Conservation (phyloP, 2,113 vertebrate genomes). For the Ciconia stormi region DNA sequence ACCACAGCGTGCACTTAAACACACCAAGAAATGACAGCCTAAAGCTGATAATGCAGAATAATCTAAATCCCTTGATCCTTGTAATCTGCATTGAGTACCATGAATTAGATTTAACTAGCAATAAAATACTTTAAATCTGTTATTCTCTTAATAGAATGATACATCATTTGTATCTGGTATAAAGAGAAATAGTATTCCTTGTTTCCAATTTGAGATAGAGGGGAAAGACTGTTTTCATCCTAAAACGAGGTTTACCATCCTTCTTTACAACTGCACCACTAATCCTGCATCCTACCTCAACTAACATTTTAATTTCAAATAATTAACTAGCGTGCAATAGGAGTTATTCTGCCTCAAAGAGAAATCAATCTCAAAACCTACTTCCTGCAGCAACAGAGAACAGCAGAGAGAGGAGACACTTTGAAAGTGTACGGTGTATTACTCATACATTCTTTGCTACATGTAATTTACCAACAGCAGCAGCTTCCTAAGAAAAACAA, state of each 20-base stretch:
- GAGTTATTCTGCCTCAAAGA: background rate
- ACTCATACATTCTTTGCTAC: background rate
- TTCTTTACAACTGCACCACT: background rate
- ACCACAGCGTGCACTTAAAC: background rate
- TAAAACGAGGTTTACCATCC: background rate
- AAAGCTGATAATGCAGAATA: constrained; percentile 31
- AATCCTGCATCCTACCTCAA: background rate
- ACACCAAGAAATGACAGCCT: background rate
- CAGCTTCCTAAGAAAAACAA: background rate
- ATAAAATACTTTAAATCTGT: background rate
- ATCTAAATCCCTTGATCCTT: constrained; percentile 49
- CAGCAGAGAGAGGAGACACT: background rate
- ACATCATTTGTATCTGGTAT: background rate
- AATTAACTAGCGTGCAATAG: background rate
- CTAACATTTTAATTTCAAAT: background rate
- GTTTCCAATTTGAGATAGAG: background rate
- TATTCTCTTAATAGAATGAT: background rate
- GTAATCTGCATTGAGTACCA: constrained; percentile 12
- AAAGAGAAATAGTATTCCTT: background rate
- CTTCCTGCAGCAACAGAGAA: background rate
- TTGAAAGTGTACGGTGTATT: background rate
- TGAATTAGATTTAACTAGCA: constrained; percentile 24
- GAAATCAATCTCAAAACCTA: background rate
- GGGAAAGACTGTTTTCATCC: background rate
- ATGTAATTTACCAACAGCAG: background rate